Conservation (phyloP, 2,113 vertebrate species). For the Pagrus major region DNA sequence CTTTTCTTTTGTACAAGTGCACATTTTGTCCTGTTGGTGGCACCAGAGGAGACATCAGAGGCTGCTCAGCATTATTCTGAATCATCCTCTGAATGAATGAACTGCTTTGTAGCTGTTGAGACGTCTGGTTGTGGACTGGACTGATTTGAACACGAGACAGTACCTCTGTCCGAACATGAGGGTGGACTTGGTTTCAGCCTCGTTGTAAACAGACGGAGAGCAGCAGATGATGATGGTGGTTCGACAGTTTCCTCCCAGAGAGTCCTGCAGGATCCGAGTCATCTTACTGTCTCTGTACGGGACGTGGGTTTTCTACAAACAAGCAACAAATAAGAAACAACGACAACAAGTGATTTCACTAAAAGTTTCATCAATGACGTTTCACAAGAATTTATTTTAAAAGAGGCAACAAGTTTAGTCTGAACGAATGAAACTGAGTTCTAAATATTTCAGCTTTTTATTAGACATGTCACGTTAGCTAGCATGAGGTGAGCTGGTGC, state of each 20-base stretch:
- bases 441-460: background rate
- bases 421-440: background rate
- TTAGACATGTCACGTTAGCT: background rate
- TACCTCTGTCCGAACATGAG: constrained; percentile 98
- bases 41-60: no score
- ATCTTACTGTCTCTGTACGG: constrained; percentile 99
- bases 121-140: no score
- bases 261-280: constrained; percentile 98
- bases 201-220: constrained; percentile 95
- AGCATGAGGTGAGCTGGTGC: no score
- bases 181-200: constrained; percentile 96
- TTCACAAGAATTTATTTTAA: no score
- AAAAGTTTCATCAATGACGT: background rate
- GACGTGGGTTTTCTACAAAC: constrained; percentile 92
- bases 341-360: background rate
- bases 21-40: no score
- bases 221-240: constrained; percentile 98
- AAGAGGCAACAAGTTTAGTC: no score
- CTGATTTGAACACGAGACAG: no score
- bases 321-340: background rate
- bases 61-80: no score
- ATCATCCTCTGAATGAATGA: no score
- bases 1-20: no score
- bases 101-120: no score
- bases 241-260: constrained; percentile 96